Conservation (phyloP, 2,113 vertebrate species). For the Spea multiplicata region DNA sequence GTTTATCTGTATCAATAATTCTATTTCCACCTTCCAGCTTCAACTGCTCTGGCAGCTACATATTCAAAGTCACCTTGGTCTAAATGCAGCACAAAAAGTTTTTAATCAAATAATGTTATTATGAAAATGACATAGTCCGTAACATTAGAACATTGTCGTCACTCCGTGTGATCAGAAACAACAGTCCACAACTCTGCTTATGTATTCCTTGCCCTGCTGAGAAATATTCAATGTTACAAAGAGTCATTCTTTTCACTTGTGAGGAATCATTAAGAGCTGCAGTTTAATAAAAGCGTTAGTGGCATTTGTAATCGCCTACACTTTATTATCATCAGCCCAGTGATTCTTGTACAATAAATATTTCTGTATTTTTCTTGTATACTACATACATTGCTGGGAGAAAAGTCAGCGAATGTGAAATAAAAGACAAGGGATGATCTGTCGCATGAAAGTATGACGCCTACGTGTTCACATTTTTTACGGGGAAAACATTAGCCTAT, state of each 20-base stretch:
- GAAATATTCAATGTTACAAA: not conserved
- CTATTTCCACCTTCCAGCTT: no score
- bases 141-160: constrained; percentile 22
- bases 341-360: constrained; percentile 28
- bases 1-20: no score
- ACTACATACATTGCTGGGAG: constrained; percentile 27
- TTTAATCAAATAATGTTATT: constrained; percentile 7
- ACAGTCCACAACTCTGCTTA: constrained; percentile 23
- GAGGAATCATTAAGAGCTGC: constrained; percentile 27
- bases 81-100: no score
- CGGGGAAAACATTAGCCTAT: constrained; percentile 1
- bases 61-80: no score
- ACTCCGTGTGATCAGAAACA: not conserved
- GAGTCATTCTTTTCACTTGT: constrained; percentile 31
- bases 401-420: not conserved
- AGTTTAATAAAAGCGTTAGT: constrained; percentile 35
- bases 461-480: not conserved
- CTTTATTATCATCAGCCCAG: constrained; percentile 31
- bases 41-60: no score
- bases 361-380: constrained; percentile 37
- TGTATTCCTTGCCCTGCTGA: constrained; percentile 7
- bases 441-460: not conserved
- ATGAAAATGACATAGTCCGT: constrained; percentile 21
- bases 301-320: constrained; percentile 41
- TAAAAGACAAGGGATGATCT: constrained; percentile 21